Percentiles rank a stretch among this genome's conserved stretches.
phyloP scores from a whole-genome alignment of 2,113 vertebrate species.

The Centrocercus urophasianus region DNA sequence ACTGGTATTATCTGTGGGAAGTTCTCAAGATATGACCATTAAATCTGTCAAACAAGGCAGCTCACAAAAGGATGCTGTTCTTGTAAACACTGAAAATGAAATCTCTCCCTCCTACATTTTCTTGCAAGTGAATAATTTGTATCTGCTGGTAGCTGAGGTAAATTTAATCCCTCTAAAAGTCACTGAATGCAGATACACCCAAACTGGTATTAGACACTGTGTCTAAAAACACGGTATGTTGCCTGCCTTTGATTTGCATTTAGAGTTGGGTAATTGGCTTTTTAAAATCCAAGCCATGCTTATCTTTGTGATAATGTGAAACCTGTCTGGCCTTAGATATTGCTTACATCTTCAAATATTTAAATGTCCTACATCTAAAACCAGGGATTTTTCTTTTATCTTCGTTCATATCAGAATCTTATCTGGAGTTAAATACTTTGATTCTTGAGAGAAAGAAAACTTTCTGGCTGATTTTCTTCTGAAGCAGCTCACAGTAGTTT shows the following conservation, averaged over 20 bases:
- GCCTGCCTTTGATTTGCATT: background rate
- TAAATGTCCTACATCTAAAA: background rate
- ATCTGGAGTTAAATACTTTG: slow-evolving; percentile 50
- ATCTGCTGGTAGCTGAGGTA: background rate
- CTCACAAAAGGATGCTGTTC: background rate
- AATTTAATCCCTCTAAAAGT: background rate
- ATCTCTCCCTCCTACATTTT: background rate
- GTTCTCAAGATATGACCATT: slow-evolving; percentile 16
- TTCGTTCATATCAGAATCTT: background rate
- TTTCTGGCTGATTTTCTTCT: background rate
- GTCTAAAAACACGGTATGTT: background rate
- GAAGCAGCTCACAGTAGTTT: background rate
- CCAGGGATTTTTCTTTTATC: background rate
- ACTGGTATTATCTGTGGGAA: slow-evolving; percentile 21
- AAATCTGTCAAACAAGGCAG: background rate
- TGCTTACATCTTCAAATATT: background rate
- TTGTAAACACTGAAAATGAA: background rate
- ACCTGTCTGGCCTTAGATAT: background rate
- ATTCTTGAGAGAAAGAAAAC: slow-evolving; percentile 20
- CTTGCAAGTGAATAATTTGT: background rate
- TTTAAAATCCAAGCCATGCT: background rate
- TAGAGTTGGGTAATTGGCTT: background rate
- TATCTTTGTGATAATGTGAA: background rate
- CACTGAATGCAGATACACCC: background rate
- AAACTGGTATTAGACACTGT: background rate